Evolutionary conservation across 2,797 vertebrate genomes (phyloP).

Genomic region (Chiloscyllium punctatum): DNA sequence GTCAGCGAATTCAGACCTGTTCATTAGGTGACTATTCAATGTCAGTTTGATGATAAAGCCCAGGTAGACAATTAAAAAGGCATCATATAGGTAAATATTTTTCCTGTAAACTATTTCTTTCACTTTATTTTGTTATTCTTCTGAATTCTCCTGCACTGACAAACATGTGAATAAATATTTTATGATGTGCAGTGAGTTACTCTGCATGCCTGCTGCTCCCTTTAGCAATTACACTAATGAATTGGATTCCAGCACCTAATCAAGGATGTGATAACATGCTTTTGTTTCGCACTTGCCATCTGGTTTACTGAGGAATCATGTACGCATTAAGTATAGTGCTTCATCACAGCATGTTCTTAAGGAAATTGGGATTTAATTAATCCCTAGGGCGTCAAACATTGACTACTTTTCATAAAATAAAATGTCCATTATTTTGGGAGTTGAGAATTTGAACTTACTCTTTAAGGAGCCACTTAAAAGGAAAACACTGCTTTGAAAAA

Average conservation of each 20-base stretch:
- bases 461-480: neutral
- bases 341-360: neutral
- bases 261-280: constrained; percentile 9
- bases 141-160: too few relatives aligned
- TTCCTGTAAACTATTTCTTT: neutral
- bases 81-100: neutral
- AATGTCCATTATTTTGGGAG: neutral
- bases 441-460: neutral
- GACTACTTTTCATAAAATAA: neutral
- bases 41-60: neutral
- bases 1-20: neutral
- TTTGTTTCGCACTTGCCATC: constrained; percentile 10
- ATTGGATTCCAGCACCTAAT: constrained; percentile 21
- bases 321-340: neutral
- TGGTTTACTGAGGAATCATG: constrained; percentile 5
- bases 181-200: neutral
- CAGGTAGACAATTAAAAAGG: neutral
- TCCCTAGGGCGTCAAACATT: neutral
- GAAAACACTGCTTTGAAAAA: neutral
- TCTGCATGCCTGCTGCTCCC: constrained; percentile 24
- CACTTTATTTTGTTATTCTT: neutral
- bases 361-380: neutral
- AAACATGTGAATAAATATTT: constrained; percentile 27
- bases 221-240: constrained; percentile 34
- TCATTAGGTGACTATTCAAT: neutral